Percentiles rank a stretch among this genome's conserved stretches.
Conservation (phyloP, 2,113 vertebrate species). For the Seriola aureovittata region DNA sequence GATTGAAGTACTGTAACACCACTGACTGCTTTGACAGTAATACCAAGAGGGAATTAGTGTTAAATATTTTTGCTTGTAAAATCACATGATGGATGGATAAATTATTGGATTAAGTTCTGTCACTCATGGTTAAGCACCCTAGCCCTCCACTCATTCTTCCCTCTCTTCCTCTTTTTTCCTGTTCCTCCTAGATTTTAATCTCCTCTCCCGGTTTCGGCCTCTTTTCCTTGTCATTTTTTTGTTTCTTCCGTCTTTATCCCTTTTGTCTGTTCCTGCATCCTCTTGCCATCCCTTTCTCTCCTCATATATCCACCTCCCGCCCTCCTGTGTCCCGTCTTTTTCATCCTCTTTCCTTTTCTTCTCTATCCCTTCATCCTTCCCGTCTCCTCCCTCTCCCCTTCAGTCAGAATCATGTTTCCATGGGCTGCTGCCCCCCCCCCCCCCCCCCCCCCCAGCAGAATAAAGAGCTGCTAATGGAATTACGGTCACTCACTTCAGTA, state of each 20-base stretch:
- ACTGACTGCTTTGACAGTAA: background rate
- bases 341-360: conserved; percentile 18
- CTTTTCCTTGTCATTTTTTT: background rate
- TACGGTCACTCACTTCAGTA: conserved; percentile 41
- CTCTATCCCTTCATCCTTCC: conserved; percentile 27
- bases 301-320: background rate
- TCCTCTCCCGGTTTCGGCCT: background rate
- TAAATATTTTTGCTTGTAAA: conserved; percentile 28
- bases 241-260: background rate
- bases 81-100: conserved; percentile 33
- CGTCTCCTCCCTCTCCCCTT: conserved; percentile 24
- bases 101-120: conserved; percentile 46
- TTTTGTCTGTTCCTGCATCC: background rate
- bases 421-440: background rate
- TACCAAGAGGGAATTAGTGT: conserved; percentile 23
- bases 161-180: background rate
- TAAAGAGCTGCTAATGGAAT: conserved; percentile 65
- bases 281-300: background rate
- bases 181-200: background rate
- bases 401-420: conserved; percentile 47
- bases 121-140: conserved; percentile 26
- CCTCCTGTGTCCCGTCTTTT: background rate
- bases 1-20: background rate
- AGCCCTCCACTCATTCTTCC: conserved; percentile 3
- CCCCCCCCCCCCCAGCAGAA: conserved; percentile 11